phyloP scores from a whole-genome alignment of 2,888 invertebrate genomes.

The Tillus elongatus region DNA sequence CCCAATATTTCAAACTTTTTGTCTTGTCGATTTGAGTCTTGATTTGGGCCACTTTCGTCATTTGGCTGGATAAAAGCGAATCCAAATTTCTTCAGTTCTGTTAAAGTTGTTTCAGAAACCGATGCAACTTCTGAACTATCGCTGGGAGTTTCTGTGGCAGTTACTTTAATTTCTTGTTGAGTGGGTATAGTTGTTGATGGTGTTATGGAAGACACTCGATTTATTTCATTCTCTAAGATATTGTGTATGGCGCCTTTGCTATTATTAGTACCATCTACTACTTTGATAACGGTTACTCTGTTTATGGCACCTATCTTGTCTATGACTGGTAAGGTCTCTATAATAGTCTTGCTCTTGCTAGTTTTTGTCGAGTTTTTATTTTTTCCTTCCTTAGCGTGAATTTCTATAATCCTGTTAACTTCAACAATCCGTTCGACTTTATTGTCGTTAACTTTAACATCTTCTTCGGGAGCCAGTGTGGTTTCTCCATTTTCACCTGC shows the following conservation, averaged over 20 bases:
- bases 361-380: slow-evolving; percentile 43
- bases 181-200: too few species aligned
- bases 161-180: too few species aligned
- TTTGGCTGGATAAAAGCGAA: slow-evolving; percentile 4
- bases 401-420: slow-evolving; percentile 60
- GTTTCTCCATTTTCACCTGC: slow-evolving; percentile 26
- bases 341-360: too few species aligned
- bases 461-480: slow-evolving; percentile 35
- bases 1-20: slow-evolving; percentile 37
- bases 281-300: slow-evolving; percentile 57
- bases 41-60: slow-evolving; percentile 8
- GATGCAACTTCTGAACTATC: not conserved
- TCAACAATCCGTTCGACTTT: slow-evolving; percentile 54
- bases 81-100: slow-evolving; percentile 3
- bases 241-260: too few species aligned
- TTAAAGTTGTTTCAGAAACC: not conserved
- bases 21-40: slow-evolving; percentile 23
- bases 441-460: slow-evolving; percentile 37
- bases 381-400: slow-evolving; percentile 56
- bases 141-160: not conserved
- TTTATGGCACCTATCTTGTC: slow-evolving; percentile 64
- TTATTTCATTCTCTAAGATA: too few species aligned
- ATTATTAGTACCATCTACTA: slow-evolving; percentile 51
- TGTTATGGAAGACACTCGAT: too few species aligned
- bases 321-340: slow-evolving; percentile 52